Evolutionary conservation across 2,113 vertebrate species (phyloP), one percentile per base, ranked within the genome.

Genomic region (Probosciger aterrimus): DNA sequence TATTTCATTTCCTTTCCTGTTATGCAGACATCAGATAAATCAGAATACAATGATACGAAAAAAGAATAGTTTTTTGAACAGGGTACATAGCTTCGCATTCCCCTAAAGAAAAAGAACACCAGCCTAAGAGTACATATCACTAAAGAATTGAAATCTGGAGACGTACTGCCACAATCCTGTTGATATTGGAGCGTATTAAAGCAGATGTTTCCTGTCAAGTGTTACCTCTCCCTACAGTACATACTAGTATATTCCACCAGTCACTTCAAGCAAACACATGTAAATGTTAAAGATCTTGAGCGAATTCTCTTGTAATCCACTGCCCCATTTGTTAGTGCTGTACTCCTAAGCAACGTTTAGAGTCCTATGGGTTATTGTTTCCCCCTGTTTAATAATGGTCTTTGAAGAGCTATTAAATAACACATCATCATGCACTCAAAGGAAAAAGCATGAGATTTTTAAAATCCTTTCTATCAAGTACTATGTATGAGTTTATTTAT

Each of bases 141-240:
- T 94, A 82, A 78, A 86, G 78, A 96, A 95, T 6, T 83, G 46
- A 84, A 93, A 35, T 44, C 47, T 86, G 73, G 70, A 90, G 76
- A 97, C 41, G 0, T 78, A 92, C 37, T 83, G 83, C 82, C 94
- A 83, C 50, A 30, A 75, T 87, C 77, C 55, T 98, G 97, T 98
- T 98, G 96, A 97, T 93, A 49, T 95, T 98, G 97, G 98, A 98
- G 39, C 78, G 35, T 46, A 94, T 71, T 79, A 91, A 97, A 97
- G 55, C 98, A 98, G 97, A 97, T 98, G 98, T 98, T 98, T 98
- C 98, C 98, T 98, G 97, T 97, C 84, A 90, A 82, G 44, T 89
- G 43, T 64, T 92, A 95, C 86, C 67, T 93, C 75, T 95, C 85
- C 68, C 95, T 76, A 73, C 82, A 96, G 64, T 87, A 86, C 71